These are phyloP conservation scores for Notarius quadriscutis DNA, from an alignment of 2,113 vertebrate species.

Conservation along the genomic window DNA sequence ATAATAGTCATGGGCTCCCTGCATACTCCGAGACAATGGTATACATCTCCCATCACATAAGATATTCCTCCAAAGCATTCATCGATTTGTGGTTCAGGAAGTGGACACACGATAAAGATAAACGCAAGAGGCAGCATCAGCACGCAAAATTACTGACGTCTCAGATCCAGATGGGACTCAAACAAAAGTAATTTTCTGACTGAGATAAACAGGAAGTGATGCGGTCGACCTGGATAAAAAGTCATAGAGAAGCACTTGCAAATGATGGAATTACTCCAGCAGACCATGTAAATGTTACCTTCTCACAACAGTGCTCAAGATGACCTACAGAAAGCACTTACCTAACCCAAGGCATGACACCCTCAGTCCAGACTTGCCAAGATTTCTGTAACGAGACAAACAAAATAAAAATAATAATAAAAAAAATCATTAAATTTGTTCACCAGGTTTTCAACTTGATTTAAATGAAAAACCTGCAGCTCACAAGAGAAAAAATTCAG, in stretches of 20 bases:
- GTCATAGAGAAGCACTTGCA: neutral
- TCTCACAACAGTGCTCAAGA: neutral
- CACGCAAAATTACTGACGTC: neutral
- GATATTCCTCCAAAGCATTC: neutral
- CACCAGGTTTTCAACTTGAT: neutral
- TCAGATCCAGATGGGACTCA: neutral
- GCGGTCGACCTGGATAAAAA: neutral
- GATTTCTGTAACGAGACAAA: conserved; percentile 83
- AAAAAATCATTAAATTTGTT: conserved; percentile 22
- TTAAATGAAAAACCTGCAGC: neutral
- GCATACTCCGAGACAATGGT: neutral
- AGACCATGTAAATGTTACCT: neutral
- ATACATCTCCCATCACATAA: neutral
- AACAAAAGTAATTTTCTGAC: neutral
- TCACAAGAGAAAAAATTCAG: neutral
- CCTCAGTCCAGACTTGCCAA: conserved; percentile 94
- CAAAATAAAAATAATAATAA: neutral
- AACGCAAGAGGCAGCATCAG: neutral
- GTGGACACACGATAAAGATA: too few relatives aligned
- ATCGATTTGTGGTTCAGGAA: neutral
- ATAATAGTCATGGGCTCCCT: neutral
- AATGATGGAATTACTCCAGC: neutral
- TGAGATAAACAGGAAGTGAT: neutral
- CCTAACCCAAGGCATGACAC: conserved; percentile 98
- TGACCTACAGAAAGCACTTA: conserved; percentile 67